Base-by-base conservation (phyloP, 2,888 invertebrate genomes). In the Drosophila stalkeri region DNA sequence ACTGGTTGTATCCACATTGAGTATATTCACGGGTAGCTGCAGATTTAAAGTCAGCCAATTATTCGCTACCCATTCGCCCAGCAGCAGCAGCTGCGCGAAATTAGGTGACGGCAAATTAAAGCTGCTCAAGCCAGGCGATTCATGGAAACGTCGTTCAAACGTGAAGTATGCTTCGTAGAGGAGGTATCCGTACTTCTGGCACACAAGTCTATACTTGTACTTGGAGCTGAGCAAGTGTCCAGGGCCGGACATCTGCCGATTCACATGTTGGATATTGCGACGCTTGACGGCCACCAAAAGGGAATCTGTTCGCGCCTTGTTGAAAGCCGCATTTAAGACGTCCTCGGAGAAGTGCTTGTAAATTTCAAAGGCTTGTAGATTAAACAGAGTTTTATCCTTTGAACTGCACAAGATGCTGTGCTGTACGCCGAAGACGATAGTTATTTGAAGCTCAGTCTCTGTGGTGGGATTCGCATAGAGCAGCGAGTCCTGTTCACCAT, bases 271-370 rank as follows among this genome's bases (percentile, higher is more conserved):
- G 12, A 92, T 84, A 69, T 94, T 94, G 20, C 85, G 89, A 2
- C 91, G 90, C 65, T 92, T 93, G 1, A 91, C 77, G 8, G 94
- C 89, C 0, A 95, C 94, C 12, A 96, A 94, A 88, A 96, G 93
- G 37, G 95, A 94, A 78, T 95, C 94, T 0, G 92, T 82, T 11
- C 95, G 93, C 44, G 96, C 94, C 81, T 95, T 94, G 5, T 92
- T 91, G 83, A 96, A 94, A 0, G 95, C 95, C 0, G 93, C 93
- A 59, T 94, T 93, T 6, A 97, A 92, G 7, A 95, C 87, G 33
- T 93, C 93, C 76, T 97, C 96, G 0, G 96, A 94, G 91, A 95
- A 97, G 75, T 95, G 95, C 80, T 96, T 95, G 86, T 96, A 96
- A 18, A 96, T 94, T 85, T 95, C 95, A 81, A 95, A 96, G 71